Conservation (phyloP, 2,888 invertebrate genomes). For the Iphiclides podalirius region DNA sequence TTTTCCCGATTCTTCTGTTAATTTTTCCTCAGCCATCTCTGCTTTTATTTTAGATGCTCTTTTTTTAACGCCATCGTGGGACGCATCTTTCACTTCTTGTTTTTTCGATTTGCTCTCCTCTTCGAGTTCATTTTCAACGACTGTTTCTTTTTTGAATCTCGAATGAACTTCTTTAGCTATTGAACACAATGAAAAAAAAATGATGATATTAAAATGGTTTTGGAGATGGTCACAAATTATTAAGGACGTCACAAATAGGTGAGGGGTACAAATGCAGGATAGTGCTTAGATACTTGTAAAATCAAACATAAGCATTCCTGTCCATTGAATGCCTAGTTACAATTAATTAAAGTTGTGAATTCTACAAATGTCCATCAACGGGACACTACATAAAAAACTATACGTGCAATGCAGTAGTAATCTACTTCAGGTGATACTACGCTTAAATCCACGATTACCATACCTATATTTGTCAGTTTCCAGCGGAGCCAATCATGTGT, state of each 20-base stretch:
- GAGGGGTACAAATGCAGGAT: conserved; percentile 35
- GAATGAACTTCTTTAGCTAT: conserved; percentile 77
- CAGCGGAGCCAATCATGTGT: conserved; percentile 2
- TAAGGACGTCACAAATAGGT: conserved; percentile 57
- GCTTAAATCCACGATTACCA: conserved; percentile 8
- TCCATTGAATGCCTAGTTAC: conserved; percentile 63
- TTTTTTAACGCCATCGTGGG: conserved; percentile 40
- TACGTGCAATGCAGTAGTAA: conserved; percentile 57
- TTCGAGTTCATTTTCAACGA: conserved; percentile 73
- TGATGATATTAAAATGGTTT: conserved; percentile 37
- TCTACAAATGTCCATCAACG: conserved; percentile 55
- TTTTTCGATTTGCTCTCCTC: conserved; percentile 50
- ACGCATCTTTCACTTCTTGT: conserved; percentile 45
- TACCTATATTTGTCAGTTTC: conserved; percentile 14
- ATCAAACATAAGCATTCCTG: conserved; percentile 61
- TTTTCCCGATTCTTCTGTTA: conserved; percentile 41
- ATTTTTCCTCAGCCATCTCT: conserved; percentile 51
- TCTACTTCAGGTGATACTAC: conserved; percentile 42
- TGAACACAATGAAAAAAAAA: conserved; percentile 56
- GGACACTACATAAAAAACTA: conserved; percentile 55
- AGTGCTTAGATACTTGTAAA: conserved; percentile 34
- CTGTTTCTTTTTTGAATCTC: conserved; percentile 68
- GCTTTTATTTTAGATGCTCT: conserved; percentile 46
- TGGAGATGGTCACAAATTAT: conserved; percentile 36
- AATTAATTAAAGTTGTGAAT: conserved; percentile 30